A percentile compares a stretch with the other conserved stretches of the same genome.
Conservation (phyloP, 2,113 vertebrate species). For the Aramus guarauna region DNA sequence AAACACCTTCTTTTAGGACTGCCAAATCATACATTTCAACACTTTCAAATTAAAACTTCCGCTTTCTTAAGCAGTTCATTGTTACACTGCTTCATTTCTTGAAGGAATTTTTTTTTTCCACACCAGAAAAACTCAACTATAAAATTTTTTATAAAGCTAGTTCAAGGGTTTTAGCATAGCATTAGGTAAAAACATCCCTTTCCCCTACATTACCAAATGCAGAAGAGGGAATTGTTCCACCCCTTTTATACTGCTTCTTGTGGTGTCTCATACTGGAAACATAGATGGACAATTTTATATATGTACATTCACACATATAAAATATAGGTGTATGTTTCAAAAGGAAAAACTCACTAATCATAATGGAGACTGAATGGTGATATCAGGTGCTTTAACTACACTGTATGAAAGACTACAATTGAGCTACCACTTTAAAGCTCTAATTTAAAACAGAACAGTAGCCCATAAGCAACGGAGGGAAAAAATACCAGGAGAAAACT, state of each 20-base stretch:
- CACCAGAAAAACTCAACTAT: neutral
- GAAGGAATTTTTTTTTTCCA: neutral
- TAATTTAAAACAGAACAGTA: neutral
- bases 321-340: neutral
- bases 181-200: neutral
- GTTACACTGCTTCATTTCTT: neutral
- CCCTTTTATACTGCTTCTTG: neutral
- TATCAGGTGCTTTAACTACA: neutral
- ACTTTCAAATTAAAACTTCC: neutral
- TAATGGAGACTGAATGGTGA: neutral
- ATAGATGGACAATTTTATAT: neutral
- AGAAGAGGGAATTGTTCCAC: neutral
- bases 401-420: neutral
- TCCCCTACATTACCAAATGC: neutral
- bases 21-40: neutral
- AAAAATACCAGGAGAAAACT: neutral
- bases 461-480: neutral
- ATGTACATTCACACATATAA: neutral
- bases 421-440: neutral
- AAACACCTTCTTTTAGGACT: neutral
- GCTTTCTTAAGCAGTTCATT: neutral
- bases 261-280: neutral
- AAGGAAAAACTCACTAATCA: neutral
- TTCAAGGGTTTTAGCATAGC: neutral
- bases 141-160: neutral